These are phyloP conservation scores for Halcyon smyrnensis DNA, from an alignment of 2,797 vertebrate species.

Conservation along the genomic window DNA sequence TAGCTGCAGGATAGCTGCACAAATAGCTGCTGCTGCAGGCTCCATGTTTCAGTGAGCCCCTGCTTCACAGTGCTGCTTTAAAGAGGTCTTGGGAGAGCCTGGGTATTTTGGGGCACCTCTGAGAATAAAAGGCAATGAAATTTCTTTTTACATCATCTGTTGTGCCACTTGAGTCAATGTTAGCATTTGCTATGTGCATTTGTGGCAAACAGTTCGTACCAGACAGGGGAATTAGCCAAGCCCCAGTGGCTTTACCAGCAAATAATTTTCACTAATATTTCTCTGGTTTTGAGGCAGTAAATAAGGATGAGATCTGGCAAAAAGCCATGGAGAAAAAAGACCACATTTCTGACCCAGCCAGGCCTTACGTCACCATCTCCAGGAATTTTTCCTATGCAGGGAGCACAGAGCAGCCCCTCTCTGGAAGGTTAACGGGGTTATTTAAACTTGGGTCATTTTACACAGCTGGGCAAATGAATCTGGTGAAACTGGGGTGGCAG, in stretches of 20 bases:
- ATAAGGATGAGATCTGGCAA: not conserved
- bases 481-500: not conserved
- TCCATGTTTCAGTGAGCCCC: not conserved
- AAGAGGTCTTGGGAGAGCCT: not conserved
- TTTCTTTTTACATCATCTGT: not conserved
- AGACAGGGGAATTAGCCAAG: not conserved
- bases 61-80: not conserved
- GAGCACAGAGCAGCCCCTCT: not conserved
- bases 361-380: not conserved
- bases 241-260: not conserved
- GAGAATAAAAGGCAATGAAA: not conserved
- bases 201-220: not conserved
- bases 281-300: not conserved
- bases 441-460: constrained; percentile 34
- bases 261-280: not conserved
- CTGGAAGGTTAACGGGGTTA: constrained; percentile 4
- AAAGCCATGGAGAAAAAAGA: not conserved
- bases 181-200: not conserved
- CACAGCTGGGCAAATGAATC: not conserved
- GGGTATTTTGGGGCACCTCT: not conserved
- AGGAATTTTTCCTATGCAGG: not conserved
- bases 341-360: not conserved
- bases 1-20: not conserved
- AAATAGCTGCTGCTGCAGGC: not conserved
- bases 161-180: fast-evolving